phyloP scores from a whole-genome alignment of 2,797 vertebrate genomes.

The Pantherophis vulpinus region DNA sequence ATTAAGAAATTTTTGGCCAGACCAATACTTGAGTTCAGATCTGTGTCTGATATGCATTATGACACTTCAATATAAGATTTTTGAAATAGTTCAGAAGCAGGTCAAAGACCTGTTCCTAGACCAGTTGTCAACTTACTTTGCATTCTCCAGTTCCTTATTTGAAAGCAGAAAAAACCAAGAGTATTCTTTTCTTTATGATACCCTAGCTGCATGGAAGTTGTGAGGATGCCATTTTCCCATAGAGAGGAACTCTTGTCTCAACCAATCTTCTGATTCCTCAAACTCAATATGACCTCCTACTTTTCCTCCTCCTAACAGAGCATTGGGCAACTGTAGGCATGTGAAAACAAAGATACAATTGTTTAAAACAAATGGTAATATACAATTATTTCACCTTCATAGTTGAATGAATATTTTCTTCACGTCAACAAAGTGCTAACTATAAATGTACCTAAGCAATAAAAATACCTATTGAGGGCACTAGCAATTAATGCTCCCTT shows the following conservation, averaged over 20 bases:
- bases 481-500: neutral
- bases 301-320: neutral
- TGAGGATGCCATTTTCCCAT: neutral
- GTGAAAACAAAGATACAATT: neutral
- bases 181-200: neutral
- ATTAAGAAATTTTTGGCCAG: neutral
- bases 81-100: neutral
- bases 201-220: neutral
- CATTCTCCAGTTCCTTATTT: neutral
- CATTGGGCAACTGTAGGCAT: neutral
- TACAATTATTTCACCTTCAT: neutral
- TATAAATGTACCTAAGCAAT: neutral
- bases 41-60: neutral
- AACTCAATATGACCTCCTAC: neutral
- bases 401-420: neutral
- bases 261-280: neutral
- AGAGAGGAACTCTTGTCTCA: neutral
- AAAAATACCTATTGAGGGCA: neutral
- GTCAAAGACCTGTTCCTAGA: neutral
- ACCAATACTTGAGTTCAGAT: neutral
- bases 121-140: neutral
- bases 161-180: neutral
- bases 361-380: neutral
- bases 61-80: neutral
- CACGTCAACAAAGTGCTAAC: neutral